These are phyloP conservation scores for Oscarella lobularis DNA, from an alignment of 37 sponge, comb jelly and placozoan genomes.

Conservation along the genomic window DNA sequence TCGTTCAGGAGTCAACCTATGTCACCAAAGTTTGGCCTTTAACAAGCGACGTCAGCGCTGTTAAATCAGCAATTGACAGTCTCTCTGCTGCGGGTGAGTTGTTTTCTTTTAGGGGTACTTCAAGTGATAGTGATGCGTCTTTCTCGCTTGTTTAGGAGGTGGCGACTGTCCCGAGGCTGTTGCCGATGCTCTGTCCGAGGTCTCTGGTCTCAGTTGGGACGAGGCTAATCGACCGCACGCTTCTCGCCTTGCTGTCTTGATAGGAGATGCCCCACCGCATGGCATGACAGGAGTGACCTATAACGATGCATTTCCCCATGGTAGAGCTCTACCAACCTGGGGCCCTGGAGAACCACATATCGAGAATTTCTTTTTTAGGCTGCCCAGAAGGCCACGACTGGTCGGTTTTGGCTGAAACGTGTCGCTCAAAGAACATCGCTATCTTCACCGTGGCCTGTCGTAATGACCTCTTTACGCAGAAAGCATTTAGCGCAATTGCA, in stretches of 20 bases:
- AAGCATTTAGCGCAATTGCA: neutral
- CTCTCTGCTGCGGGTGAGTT: neutral
- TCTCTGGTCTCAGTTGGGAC: neutral
- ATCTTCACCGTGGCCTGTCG: neutral
- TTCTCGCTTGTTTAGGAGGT: neutral
- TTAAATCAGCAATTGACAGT: neutral
- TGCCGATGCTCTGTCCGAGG: neutral
- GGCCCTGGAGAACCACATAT: neutral
- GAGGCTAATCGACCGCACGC: neutral
- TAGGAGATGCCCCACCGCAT: slow-evolving; percentile 1
- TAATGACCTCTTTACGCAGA: neutral
- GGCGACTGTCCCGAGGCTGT: neutral
- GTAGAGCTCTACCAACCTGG: neutral
- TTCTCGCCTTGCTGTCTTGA: neutral
- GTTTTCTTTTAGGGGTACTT: no score
- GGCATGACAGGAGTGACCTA: neutral
- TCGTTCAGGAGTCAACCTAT: neutral
- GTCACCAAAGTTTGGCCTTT: neutral
- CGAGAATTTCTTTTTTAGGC: neutral
- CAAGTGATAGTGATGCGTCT: no score
- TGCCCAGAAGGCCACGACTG: neutral
- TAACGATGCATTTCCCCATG: neutral
- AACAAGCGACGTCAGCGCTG: neutral
- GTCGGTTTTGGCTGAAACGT: neutral
- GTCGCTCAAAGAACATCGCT: neutral